Conservation (phyloP, 64 coral and sea anemone species). For the Montipora cactus region DNA sequence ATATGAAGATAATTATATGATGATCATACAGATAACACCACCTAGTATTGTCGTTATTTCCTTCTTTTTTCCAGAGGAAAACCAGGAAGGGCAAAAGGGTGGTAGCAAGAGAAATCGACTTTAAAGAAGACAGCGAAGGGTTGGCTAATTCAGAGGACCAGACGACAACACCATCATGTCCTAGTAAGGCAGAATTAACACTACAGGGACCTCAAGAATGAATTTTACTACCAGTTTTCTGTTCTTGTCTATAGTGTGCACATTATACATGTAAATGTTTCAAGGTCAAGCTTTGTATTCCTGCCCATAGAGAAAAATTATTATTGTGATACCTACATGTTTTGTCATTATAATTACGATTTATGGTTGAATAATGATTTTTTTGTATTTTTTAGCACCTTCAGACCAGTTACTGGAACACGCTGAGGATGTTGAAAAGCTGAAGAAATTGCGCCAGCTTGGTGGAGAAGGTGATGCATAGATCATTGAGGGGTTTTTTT, state of each 20-base stretch:
- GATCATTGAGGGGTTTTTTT: too few relatives aligned
- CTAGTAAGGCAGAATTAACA: slow-evolving; percentile 1
- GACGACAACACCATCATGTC: neutral
- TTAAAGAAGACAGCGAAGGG: slow-evolving; percentile 6
- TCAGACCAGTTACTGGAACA: slow-evolving; percentile 45
- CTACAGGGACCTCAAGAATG: too few relatives aligned
- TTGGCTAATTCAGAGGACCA: neutral
- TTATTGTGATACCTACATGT: neutral
- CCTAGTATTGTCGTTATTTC: neutral
- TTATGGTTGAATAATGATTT: neutral
- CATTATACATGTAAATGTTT: too few relatives aligned
- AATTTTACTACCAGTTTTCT: too few relatives aligned
- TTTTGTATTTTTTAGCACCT: slow-evolving; percentile 22
- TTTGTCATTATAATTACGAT: too few relatives aligned
- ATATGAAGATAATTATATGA: too few relatives aligned
- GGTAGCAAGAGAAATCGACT: slow-evolving; percentile 32
- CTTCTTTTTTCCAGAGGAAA: neutral
- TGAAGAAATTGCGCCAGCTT: slow-evolving; percentile 45
- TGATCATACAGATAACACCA: too few relatives aligned
- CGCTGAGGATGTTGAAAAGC: slow-evolving; percentile 49
- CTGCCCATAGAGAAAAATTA: too few relatives aligned
- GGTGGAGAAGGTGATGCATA: slow-evolving; percentile 50
- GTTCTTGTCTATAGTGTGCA: too few relatives aligned
- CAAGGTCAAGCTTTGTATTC: too few relatives aligned
- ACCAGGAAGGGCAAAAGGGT: neutral